phyloP scores from a whole-genome alignment of 2,113 vertebrate genomes.

The Rafetus swinhoei region DNA sequence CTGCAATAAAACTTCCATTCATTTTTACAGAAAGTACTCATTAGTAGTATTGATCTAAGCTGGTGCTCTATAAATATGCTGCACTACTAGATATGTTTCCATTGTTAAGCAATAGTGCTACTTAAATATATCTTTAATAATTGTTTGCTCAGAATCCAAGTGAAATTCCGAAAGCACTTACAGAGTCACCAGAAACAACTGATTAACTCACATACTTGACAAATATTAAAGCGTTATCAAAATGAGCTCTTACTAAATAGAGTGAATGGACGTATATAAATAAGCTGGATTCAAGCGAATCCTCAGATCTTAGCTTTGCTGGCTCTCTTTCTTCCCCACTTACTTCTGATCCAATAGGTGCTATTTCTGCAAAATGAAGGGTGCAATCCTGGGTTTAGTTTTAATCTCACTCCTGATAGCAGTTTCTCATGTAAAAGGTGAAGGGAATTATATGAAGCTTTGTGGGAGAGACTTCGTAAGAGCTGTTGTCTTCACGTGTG shows the following conservation, averaged over 20 bases:
- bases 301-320: neutral
- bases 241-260: neutral
- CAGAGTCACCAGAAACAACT: neutral
- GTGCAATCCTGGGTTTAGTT: neutral
- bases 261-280: conserved; percentile 59
- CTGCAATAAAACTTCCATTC: neutral
- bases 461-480: conserved; percentile 85
- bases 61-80: neutral
- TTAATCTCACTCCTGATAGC: conserved; percentile 32
- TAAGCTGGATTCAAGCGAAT: neutral
- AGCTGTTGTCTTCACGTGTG: conserved; percentile 88
- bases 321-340: neutral
- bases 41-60: neutral
- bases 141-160: neutral
- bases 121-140: neutral
- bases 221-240: conserved; percentile 54
- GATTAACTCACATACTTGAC: neutral
- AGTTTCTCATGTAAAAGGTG: conserved; percentile 15
- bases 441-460: conserved; percentile 77
- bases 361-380: conserved; percentile 41
- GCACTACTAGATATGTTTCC: neutral
- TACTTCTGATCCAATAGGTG: neutral
- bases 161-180: conserved; percentile 25
- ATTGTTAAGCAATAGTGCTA: fast-evolving
- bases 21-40: neutral